Evolutionary conservation across 2,888 invertebrate genomes (phyloP).

Genomic region (Heliconius charithonia): DNA sequence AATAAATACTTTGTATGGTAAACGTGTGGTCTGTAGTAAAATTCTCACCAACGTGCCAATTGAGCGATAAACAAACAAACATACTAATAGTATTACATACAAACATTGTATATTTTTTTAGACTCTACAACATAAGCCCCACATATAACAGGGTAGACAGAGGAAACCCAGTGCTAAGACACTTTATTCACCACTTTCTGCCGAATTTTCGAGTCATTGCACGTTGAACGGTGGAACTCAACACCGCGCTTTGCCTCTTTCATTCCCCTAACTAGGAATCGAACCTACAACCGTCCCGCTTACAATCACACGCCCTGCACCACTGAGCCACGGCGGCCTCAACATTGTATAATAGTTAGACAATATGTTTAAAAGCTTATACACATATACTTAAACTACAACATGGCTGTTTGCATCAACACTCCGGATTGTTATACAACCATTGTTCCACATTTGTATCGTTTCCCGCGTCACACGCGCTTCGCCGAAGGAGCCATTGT

Average conservation of each 20-base stretch:
- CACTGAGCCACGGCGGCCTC: no score
- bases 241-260: no score
- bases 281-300: no score
- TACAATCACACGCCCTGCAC: no score
- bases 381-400: conserved; percentile 64
- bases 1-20: background rate
- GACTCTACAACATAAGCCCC: no score
- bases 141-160: no score
- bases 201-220: no score
- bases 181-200: no score
- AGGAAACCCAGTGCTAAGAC: no score
- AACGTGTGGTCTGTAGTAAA: conserved; percentile 31
- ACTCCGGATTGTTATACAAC: conserved; percentile 79
- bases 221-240: no score
- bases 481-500: conserved; percentile 80
- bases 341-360: conserved; percentile 52
- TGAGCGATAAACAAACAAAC: conserved; percentile 41
- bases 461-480: conserved; percentile 69
- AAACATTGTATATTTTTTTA: conserved; percentile 48
- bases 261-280: no score
- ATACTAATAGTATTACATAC: conserved; percentile 42
- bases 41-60: conserved; percentile 39
- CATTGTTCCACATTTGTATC: conserved; percentile 80
- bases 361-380: conserved; percentile 64
- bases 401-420: conserved; percentile 74